Conservation (phyloP, 2,113 vertebrate genomes). For the Anoura caudifer region DNA sequence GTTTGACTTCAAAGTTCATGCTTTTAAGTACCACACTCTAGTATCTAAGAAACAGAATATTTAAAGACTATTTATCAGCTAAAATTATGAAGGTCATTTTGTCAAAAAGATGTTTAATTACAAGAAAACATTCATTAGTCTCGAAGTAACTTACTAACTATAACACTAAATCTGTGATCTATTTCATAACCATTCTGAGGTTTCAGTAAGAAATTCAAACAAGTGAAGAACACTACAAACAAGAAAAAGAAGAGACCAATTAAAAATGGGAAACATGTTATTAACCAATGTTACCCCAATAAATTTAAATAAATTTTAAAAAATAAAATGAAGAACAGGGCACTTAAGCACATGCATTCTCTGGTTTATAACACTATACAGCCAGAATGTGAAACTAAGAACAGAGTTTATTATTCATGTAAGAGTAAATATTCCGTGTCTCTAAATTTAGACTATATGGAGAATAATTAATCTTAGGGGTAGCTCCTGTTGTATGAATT, state of each 20-base stretch:
- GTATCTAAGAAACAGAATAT: neutral
- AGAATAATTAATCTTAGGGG: neutral
- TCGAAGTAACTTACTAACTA: constrained; percentile 30
- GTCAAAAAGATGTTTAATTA: constrained; percentile 21
- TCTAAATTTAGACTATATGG: neutral
- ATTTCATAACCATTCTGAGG: neutral
- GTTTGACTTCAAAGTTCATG: neutral
- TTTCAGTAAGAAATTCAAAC: constrained; percentile 34
- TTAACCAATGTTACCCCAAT: neutral
- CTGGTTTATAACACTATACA: neutral
- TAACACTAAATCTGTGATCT: neutral
- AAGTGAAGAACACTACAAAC: neutral
- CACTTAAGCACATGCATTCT: neutral
- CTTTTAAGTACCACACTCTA: neutral
- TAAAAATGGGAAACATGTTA: neutral
- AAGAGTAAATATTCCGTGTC: neutral
- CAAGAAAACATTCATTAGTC: constrained; percentile 16
- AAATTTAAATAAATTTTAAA: neutral
- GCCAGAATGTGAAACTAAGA: neutral
- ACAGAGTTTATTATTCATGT: neutral
- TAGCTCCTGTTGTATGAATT: neutral
- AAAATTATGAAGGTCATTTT: constrained; percentile 17
- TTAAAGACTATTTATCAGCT: neutral
- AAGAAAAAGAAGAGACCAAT: neutral
- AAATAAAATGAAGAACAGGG: neutral